Evolutionary conservation across 2,797 vertebrate genomes (phyloP), one percentile per base, ranked within the genome.

Genomic region (Sarcophilus harrisii): DNA sequence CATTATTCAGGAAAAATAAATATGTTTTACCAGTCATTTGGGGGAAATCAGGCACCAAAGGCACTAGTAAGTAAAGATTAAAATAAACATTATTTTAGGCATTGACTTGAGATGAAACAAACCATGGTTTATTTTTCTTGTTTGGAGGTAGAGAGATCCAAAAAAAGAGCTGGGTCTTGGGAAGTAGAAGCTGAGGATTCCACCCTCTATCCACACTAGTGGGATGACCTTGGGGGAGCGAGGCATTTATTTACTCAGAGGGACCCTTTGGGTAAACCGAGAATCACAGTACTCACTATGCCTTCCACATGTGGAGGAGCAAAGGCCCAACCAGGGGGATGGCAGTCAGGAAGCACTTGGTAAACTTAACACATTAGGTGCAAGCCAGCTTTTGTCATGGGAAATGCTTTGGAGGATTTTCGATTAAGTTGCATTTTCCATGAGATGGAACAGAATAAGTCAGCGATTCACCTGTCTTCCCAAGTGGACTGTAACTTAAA

Each of bases 381-480:
- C 0, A 11, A 81, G n/a, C 38, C 66, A 81, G n/a, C 66, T 81
- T 45, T 81, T 6, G 16, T 45, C 66, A 81, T 5, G 4, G 38
- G 66, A 81, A 81, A n/a, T 18, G 1, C n/a, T 73, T 38, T 73
- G 32, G 62, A 73, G 62, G 32, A 38, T 73, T 73, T 73, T 97
- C 95, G 87, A 55, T 13, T 73, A 95, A 89, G 59, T 32, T 93
- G 32, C 52, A 96, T 93, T 93, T 96, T 62, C 94, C 62, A 18
- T 29, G 59, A n/a, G 92, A 92, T 93, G 13, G 58, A 96, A 94
- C 90, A 62, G 94, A 92, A 95, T 29, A 38, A 92, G 45, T 59
- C 81, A 91, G 57, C 54, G 52, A 95, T 96, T 97, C 93, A 98
- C 97, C 96, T 97, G 94, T 49, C 91, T 96, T 96, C 52, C 52